These are phyloP conservation scores for Luffia ferchaultella DNA, from an alignment of 2,888 invertebrate genomes.

Conservation along the genomic window DNA sequence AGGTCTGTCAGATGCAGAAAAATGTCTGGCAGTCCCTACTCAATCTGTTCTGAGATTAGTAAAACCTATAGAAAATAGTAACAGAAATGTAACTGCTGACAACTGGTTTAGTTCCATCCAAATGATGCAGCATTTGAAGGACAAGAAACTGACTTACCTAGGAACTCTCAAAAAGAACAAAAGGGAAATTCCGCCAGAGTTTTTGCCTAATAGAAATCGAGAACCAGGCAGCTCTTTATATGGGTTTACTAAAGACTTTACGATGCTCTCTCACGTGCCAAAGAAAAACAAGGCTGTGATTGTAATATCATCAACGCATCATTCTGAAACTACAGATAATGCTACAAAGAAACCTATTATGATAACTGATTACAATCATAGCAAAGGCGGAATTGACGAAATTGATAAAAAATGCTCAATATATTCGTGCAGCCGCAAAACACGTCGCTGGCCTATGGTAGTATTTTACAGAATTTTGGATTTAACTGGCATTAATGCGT, in stretches of 20 bases:
- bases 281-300: slow-evolving; percentile 2
- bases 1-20: background rate
- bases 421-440: slow-evolving; percentile 1
- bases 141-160: background rate
- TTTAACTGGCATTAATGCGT: too few relatives aligned
- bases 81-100: background rate
- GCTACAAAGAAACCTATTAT: background rate
- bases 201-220: background rate
- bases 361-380: background rate
- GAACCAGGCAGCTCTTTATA: background rate
- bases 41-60: background rate
- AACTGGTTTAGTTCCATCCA: slow-evolving; percentile 1
- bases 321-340: background rate
- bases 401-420: slow-evolving; percentile 1
- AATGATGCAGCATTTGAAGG: background rate
- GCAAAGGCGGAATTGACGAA: slow-evolving; percentile 3
- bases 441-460: background rate
- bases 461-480: slow-evolving; percentile 4
- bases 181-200: background rate
- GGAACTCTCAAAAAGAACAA: background rate
- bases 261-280: slow-evolving; percentile 1
- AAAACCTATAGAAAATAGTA: background rate
- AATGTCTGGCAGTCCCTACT: slow-evolving; percentile 1
- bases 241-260: slow-evolving; percentile 2
- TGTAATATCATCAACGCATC: background rate